Base-by-base conservation (phyloP, 2,888 invertebrate genomes). In the Periphyllus acericola region DNA sequence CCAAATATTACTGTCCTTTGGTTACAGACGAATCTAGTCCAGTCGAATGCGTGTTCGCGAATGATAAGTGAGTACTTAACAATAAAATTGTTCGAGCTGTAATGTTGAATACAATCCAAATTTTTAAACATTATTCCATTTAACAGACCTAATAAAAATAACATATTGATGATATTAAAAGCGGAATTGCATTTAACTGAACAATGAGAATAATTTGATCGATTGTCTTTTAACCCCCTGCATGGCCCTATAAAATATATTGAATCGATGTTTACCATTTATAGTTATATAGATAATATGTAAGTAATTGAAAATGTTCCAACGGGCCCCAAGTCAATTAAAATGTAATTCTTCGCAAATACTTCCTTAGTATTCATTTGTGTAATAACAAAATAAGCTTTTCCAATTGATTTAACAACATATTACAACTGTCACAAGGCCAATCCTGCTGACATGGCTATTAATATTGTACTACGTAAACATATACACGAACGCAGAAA, bases 11-110 rank as follows among this genome's bases (percentile, higher is more conserved):
- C 91, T 96, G 96, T 90, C 95, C 95, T 0, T 91, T 96, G 89
- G 93, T 94, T 88, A 90, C 90, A 89, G 87, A 89, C 34, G 93
- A 93, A 79, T 92, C 93, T 0, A 94, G 94, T 89, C 93, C 93
- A 78, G 93, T 95, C 19, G 94, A 95, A 90, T 96, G 96, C 90
- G 94, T 95, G 0, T 91, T 95, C 29, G 95, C 94, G 1, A 93
- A 93, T 21, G 96, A 96, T 92, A 94, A 95, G 95, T 94, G 91
- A 92, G 91, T 90, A 89, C 87, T 72, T 21, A 29, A 11, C 29
- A 55, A 34, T 82, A 17, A 66, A 81, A 40, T 19, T 81, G 29
- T n/a, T 75, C 21, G n/a, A 60, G 3, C 8, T 29, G 9, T 66
- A 66, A 66, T n/a, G n/a, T 66, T n/a, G 3, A 29, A 66, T 29